A percentile compares a stretch with the other conserved stretches of the same genome.
phyloP scores from a whole-genome alignment of 2,113 vertebrate species.

The Empidonax alnorum region DNA sequence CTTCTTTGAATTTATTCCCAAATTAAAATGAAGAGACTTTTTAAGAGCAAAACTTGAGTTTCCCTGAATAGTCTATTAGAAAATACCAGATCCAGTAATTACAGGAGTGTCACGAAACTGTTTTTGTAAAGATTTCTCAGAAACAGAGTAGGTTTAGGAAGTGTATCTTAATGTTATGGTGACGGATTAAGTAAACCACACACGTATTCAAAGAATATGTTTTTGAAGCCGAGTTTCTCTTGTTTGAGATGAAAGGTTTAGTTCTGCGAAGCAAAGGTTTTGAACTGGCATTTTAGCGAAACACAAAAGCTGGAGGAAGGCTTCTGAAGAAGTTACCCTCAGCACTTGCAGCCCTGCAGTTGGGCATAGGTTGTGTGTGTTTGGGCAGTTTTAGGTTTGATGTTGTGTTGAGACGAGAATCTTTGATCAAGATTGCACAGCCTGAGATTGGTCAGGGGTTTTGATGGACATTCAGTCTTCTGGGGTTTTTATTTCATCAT shows the following conservation, averaged over 20 bases:
- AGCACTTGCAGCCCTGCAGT: background rate
- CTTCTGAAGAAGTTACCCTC: conserved; percentile 12
- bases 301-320: background rate
- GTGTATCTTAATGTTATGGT: conserved; percentile 39
- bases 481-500: background rate
- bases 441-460: background rate
- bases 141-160: conserved; percentile 57
- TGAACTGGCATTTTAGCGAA: background rate
- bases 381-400: background rate
- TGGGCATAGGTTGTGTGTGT: background rate
- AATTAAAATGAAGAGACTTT: conserved; percentile 29
- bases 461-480: background rate
- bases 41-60: conserved; percentile 4
- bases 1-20: conserved; percentile 11
- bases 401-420: background rate
- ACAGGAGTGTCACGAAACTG: background rate
- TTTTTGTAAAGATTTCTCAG: conserved; percentile 63
- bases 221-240: conserved; percentile 24
- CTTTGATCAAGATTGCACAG: conserved; percentile 9
- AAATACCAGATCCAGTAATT: conserved; percentile 17
- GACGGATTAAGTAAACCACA: conserved; percentile 11
- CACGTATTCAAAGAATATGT: conserved; percentile 21
- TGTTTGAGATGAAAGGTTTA: conserved; percentile 18
- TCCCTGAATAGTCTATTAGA: background rate
- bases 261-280: conserved; percentile 52